Evolutionary conservation across 1,140 invertebrate species (phyloP), one percentile per base, ranked within the genome.

Genomic region (Aphis gossypii): DNA sequence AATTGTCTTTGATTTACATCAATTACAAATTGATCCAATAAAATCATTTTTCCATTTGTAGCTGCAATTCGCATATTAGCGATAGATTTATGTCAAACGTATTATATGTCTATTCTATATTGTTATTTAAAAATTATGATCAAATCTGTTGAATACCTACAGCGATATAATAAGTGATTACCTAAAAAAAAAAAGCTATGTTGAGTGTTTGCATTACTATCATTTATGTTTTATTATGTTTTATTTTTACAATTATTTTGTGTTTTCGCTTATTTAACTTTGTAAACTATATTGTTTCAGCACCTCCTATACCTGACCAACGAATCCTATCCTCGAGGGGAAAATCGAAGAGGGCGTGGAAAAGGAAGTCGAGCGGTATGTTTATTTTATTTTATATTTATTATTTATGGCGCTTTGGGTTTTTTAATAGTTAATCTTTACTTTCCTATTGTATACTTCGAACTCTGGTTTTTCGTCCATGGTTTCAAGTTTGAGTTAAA

Each of bases 221-320:
- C 30, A 90, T 68, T 41, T 68, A 60, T 60, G 38, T 18, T 56
- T 56, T 90, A 14, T 90, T 60, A 44, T 90, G 4, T 41, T 60
- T 90, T 90, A 68, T 60, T 60, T 88, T 89, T 82, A 41, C 4
- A 54, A 14, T 76, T 68, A 25, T 23, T 93, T 94, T 93, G 89
- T 91, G 44, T 92, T 92, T 92, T 92, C 56, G 18, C 44, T 86
- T 86, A 44, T 41, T 86, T 86, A 38, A 86, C 20, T 86, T 54
- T 56, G 44, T 86, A 23, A 92, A 83, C 48, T 93, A 86, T 93
- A 89, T 90, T 94, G 90, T 95, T 95, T 94, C 94, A 95, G 95
- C 95, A 95, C 93, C 93, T 95, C 87, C 68, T 95, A 94, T 95
- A 95, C 94, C 94, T 95, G 94, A 94, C 94, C 86, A 94, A 94